These are phyloP conservation scores for Trachymyrmex cornetzi DNA, from an alignment of 1,140 invertebrate species.

Conservation along the genomic window DNA sequence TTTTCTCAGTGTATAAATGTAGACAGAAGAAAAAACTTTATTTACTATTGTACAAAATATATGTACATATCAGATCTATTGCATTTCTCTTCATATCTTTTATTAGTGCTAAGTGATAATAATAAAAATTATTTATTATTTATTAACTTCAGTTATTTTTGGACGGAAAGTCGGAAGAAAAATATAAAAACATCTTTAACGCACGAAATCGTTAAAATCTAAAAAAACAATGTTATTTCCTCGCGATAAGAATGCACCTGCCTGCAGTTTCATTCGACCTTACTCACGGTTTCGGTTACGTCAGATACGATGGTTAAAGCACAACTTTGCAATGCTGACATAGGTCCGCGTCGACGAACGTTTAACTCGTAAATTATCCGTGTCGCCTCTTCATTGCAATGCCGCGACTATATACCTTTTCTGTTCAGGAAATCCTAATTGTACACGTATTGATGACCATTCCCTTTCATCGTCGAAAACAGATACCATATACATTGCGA, in stretches of 20 bases:
- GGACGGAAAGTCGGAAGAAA: neutral
- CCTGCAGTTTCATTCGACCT: slow-evolving; percentile 27
- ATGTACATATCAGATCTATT: neutral
- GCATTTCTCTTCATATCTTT: neutral
- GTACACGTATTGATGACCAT: neutral
- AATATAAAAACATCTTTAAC: neutral
- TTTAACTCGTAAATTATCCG: slow-evolving; percentile 17
- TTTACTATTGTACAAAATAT: neutral
- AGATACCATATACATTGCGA: neutral
- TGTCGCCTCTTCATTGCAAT: neutral
- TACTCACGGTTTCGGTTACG: slow-evolving; percentile 22
- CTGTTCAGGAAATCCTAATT: neutral
- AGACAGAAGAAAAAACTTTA: neutral
- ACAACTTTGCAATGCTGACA: neutral
- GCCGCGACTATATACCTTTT: neutral
- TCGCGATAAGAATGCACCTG: slow-evolving; percentile 25
- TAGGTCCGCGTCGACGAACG: neutral
- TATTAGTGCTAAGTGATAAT: neutral
- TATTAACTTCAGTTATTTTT: neutral
- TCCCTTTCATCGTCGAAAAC: slow-evolving; percentile 6
- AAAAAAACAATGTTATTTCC: neutral
- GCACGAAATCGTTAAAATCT: neutral
- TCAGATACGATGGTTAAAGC: slow-evolving; percentile 4
- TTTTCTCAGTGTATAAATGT: no score
- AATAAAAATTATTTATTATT: neutral